Evolutionary conservation across 2,797 vertebrate species (phyloP).

Genomic region (Anolis apletophallus): DNA sequence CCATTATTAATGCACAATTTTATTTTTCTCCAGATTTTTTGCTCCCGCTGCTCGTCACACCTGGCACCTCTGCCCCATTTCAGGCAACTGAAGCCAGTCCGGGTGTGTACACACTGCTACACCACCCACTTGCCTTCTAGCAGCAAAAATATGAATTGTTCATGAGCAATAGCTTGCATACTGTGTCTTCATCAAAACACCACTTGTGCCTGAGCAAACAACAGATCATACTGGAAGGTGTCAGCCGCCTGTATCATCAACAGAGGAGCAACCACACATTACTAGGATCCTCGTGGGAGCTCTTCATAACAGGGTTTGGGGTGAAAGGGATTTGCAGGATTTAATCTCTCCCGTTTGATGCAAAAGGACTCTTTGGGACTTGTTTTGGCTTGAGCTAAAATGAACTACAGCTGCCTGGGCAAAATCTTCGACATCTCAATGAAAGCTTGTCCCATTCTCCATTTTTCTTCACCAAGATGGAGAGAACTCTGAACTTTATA

Average conservation of each 20-base stretch:
- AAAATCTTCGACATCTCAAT: background rate
- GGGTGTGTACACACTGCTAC: conserved; percentile 74
- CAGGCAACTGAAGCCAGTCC: conserved; percentile 65
- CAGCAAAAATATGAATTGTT: background rate
- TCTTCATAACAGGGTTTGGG: background rate
- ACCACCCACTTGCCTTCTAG: conserved; percentile 49
- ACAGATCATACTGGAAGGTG: background rate
- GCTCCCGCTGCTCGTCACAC: conserved; percentile 74
- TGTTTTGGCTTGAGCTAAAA: background rate
- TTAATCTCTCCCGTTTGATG: background rate
- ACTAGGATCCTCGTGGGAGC: background rate
- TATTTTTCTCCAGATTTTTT: conserved; percentile 75
- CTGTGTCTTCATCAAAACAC: conserved; percentile 7
- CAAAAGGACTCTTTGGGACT: conserved; percentile 8
- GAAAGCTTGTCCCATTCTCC: background rate
- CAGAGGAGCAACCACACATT: background rate
- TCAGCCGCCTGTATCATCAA: background rate
- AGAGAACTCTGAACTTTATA: conserved; percentile 7
- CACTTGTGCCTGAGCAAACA: conserved; percentile 4
- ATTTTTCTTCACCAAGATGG: background rate
- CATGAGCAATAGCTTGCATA: background rate
- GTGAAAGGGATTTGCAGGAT: background rate
- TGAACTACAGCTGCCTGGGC: background rate
- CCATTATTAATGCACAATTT: background rate
- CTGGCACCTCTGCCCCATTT: conserved; percentile 61